Evolutionary conservation across 2,113 vertebrate species (phyloP).

Genomic region (Elephas maximus): DNA sequence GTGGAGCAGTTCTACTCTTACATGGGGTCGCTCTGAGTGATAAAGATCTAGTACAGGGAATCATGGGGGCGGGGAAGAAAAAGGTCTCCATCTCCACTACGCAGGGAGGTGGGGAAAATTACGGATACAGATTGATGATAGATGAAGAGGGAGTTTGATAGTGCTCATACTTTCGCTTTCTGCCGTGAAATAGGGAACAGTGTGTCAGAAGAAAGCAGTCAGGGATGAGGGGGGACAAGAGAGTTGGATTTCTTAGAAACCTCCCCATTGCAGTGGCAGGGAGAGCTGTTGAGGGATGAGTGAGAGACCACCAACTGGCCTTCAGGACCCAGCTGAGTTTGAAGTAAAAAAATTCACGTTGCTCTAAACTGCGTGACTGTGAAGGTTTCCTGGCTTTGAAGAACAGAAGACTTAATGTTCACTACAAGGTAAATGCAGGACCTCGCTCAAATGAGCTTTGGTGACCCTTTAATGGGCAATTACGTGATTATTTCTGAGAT

Average conservation of each 20-base stretch:
- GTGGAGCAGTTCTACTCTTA: no score
- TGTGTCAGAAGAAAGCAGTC: background rate
- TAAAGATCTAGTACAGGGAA: background rate
- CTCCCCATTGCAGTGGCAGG: background rate
- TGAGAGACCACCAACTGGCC: background rate
- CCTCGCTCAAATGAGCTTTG: conserved; percentile 16
- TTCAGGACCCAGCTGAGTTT: background rate
- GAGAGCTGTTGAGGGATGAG: background rate
- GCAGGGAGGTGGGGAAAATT: background rate
- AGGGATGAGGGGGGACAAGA: background rate
- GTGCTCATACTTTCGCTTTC: background rate
- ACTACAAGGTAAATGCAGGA: background rate
- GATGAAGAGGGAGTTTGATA: background rate
- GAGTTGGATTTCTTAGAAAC: conserved; percentile 23
- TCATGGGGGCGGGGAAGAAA: background rate
- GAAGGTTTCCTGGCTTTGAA: conserved; percentile 50
- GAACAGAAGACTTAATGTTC: background rate
- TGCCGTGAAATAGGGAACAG: background rate
- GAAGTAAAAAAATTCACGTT: background rate
- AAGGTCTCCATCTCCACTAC: background rate
- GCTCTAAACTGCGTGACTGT: background rate
- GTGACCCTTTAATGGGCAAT: conserved; percentile 66
- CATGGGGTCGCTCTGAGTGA: no score
- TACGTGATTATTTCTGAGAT: conserved; percentile 59
- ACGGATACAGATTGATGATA: background rate